phyloP scores from a whole-genome alignment of 2,113 vertebrate species.

The Zosterops borbonicus region DNA sequence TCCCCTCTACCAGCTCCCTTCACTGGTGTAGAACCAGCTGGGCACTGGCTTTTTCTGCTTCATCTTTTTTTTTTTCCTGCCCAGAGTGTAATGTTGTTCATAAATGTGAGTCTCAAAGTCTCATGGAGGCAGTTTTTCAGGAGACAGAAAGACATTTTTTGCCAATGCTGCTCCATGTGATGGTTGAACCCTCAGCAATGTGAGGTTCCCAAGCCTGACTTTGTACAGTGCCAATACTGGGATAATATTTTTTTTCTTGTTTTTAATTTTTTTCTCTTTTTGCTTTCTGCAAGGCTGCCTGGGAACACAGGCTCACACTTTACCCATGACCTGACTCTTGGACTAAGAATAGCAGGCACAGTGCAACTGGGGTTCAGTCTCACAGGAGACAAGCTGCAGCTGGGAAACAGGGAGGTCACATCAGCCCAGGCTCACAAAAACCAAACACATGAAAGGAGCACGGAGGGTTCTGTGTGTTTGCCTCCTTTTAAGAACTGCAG shows the following conservation, averaged over 20 bases:
- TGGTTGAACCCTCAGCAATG: background rate
- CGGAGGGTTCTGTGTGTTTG: background rate
- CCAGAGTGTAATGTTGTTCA: background rate
- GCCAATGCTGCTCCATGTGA: background rate
- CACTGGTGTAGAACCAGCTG: background rate
- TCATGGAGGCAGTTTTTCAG: background rate
- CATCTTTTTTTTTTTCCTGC: background rate
- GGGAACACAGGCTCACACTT: conserved; percentile 69
- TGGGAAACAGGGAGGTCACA: conserved; percentile 48
- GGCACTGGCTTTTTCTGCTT: background rate
- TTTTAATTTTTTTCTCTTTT: background rate
- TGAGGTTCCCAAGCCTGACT: conserved; percentile 5
- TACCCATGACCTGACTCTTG: conserved; percentile 72
- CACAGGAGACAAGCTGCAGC: conserved; percentile 58
- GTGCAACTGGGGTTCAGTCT: conserved; percentile 55
- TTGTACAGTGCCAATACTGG: background rate
- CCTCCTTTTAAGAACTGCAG: background rate
- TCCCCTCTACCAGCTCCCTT: background rate
- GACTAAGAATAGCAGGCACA: conserved; percentile 67
- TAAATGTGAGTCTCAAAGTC: background rate
- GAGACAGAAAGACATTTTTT: background rate
- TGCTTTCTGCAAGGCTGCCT: conserved; percentile 61
- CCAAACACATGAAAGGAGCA: background rate
- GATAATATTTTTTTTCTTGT: background rate
- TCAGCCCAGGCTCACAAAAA: background rate